Percentiles rank a stretch among this genome's conserved stretches.
Evolutionary conservation across 2,113 vertebrate species (phyloP).

Genomic region (Cyanoderma ruficeps): DNA sequence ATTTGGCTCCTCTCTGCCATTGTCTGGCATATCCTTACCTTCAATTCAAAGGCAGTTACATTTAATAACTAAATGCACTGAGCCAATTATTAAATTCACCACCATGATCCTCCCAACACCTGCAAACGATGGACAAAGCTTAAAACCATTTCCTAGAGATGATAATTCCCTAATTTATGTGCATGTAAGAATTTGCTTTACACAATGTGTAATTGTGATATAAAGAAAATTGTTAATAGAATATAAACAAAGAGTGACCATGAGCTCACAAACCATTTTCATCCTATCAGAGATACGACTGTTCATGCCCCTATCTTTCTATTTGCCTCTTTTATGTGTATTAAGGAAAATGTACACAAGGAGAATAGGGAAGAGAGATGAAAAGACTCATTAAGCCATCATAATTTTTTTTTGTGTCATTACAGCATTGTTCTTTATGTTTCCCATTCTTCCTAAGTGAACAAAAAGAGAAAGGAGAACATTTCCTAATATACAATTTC

Average conservation of each 20-base stretch:
- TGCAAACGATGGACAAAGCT: background rate
- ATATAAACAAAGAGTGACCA: background rate
- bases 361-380: background rate
- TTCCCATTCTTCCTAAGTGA: background rate
- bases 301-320: background rate
- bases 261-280: background rate
- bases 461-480: background rate
- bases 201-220: background rate
- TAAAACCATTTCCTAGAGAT: background rate
- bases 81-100: slow-evolving; percentile 35
- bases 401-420: background rate
- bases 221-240: background rate
- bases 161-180: background rate
- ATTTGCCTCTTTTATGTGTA: background rate
- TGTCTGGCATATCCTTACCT: slow-evolving; percentile 3
- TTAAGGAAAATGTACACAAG: background rate
- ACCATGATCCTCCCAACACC: background rate
- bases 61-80: slow-evolving; percentile 1
- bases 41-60: background rate
- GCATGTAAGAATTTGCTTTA: background rate
- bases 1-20: background rate
- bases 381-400: background rate
- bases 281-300: background rate
- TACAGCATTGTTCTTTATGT: background rate
- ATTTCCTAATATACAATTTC: background rate